Base-by-base conservation (phyloP, 2,888 invertebrate genomes). In the Leptinotarsa peninsularis region DNA sequence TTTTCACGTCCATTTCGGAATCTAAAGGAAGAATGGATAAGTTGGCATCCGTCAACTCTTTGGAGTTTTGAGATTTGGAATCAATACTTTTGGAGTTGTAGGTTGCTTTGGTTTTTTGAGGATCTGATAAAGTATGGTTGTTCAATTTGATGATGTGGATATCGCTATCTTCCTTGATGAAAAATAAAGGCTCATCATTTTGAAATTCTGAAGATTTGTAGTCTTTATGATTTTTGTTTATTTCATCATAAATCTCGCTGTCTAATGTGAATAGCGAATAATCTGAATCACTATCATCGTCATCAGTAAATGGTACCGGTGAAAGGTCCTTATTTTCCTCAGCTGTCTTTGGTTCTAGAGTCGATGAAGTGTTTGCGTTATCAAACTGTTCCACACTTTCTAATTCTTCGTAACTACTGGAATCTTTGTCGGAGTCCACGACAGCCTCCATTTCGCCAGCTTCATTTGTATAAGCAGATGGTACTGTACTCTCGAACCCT, bases 131-230 rank as follows among this genome's bases (percentile, higher is more conserved):
- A 23, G 76, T 77, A 76, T 88, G 84, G 5, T 85, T 82, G 54
- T 86, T 84, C 50, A 90, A 80, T 76, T 89, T 88, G 5, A 91
- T 86, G 27, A 91, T 90, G 79, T 90, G 88, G 5, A 90, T 83
- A 54, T 89, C 89, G 54, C 89, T 88, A 56, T 88, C 89, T 54
- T 86, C 66, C 27, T 67, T 66, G n/a, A 60, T 50, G 54, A 75
- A 75, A 71, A 81, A 85, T 15, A 86, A 79, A 1, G 89, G 89
- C 77, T 87, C 88, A 82, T 89, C 89, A 66, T 87, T 86, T 71
- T 89, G 89, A 2, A 88, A 84, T 77, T 89, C 88, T 23, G 85
- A 83, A 71, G 76, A 79, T 68, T 76, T 77, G 21, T 67, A 69
- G 21, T 72, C 67, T 5, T 67, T 63, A 69, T 71, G 67, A 60